Percentiles rank a stretch among this genome's conserved stretches.
Conservation (phyloP, 1,140 invertebrate species). For the Meloidogyne chitwoodi region DNA sequence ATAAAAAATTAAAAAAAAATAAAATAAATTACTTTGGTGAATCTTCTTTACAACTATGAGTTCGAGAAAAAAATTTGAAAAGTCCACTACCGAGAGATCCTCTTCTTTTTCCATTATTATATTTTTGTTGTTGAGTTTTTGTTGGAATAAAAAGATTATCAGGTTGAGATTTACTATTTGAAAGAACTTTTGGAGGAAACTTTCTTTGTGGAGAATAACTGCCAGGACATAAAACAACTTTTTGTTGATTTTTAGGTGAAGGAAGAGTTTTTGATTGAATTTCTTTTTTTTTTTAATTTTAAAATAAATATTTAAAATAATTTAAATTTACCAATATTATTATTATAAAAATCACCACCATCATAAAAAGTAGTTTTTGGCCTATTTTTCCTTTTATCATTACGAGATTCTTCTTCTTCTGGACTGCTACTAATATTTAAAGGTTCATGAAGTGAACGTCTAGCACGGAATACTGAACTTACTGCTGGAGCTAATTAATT, state of each 20-base stretch:
- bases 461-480: conserved; percentile 3
- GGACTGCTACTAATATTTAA: neutral
- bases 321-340: neutral
- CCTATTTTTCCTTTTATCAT: neutral
- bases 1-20: neutral
- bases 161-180: neutral
- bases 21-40: neutral
- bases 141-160: neutral
- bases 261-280: neutral
- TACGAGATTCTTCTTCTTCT: neutral
- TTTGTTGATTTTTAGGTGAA: neutral
- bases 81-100: conserved; percentile 16
- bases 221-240: neutral
- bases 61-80: conserved; percentile 9
- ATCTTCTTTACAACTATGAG: conserved; percentile 1
- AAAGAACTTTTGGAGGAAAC: neutral
- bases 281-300: neutral
- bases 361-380: conserved; percentile 16
- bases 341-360: neutral
- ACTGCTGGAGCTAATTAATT: conserved; percentile 4
- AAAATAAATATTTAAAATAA: neutral
- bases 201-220: neutral
- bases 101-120: neutral
- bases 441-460: conserved; percentile 7
- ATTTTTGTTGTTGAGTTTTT: neutral